phyloP scores from a whole-genome alignment of 2,797 vertebrate genomes.

The Ctenosaura bakeri region DNA sequence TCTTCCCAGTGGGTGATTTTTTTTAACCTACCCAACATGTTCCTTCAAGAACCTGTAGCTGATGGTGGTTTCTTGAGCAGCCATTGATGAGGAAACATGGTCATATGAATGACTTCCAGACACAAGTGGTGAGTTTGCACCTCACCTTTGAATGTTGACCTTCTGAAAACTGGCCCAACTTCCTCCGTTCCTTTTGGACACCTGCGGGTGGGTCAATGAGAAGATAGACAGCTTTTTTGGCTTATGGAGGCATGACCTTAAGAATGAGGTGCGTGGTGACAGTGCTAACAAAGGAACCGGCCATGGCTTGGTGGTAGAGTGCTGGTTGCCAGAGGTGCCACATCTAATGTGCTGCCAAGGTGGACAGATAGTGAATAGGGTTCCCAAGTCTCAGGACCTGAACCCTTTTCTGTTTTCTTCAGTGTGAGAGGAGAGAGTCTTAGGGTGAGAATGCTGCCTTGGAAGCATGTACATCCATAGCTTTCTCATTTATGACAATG shows the following conservation, averaged over 20 bases:
- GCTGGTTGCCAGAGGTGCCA: too few species aligned
- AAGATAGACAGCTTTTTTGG: neutral
- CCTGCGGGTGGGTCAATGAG: neutral
- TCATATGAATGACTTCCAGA: neutral
- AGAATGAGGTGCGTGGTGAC: too few species aligned
- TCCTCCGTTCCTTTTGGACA: neutral
- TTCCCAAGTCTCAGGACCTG: too few species aligned
- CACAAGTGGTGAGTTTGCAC: neutral
- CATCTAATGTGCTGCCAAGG: too few species aligned
- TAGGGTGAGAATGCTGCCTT: too few species aligned
- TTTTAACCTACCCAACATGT: too few species aligned
- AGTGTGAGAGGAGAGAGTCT: too few species aligned
- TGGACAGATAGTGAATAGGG: too few species aligned
- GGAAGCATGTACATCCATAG: too few species aligned
- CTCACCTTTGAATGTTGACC: neutral
- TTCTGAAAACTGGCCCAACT: neutral
- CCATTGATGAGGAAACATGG: neutral
- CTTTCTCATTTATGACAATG: too few species aligned
- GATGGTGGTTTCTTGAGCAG: neutral
- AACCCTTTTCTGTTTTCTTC: too few species aligned
- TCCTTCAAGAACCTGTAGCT: neutral
- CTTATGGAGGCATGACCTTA: neutral
- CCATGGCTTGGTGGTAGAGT: neutral
- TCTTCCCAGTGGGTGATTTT: too few species aligned
- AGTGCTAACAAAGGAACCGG: neutral